Evolutionary conservation across 2,888 invertebrate species (phyloP).

Genomic region (Masnerella sp.): DNA sequence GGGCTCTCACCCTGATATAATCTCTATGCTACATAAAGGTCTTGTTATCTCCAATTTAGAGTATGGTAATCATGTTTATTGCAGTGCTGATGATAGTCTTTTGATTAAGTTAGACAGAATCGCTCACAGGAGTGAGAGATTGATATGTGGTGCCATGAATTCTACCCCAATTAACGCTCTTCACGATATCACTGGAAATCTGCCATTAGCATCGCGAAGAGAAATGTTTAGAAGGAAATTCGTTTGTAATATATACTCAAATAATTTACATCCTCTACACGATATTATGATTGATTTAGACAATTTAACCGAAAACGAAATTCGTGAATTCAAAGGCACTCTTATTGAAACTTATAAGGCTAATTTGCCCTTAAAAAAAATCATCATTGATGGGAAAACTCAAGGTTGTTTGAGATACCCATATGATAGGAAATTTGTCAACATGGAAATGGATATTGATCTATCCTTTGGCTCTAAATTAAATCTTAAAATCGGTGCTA

Average conservation of each 20-base stretch:
- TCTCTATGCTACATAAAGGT: no score
- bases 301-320: no score
- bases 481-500: not conserved
- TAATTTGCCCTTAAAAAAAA: not conserved
- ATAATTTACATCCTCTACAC: no score
- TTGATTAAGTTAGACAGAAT: not conserved
- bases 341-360: constrained; percentile 3
- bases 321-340: not conserved
- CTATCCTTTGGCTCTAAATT: not conserved
- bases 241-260: no score
- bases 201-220: constrained; percentile 3
- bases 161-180: constrained; percentile 2
- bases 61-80: not conserved
- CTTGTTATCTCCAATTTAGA: not conserved
- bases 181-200: constrained; percentile 9
- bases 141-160: not conserved
- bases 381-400: no score
- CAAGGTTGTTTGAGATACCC: not conserved
- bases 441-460: not conserved
- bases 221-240: no score
- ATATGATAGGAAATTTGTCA: not conserved
- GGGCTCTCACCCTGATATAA: not conserved
- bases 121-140: not conserved
- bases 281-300: no score
- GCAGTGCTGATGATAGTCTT: not conserved